Percentiles rank a stretch among this genome's conserved stretches.
These are phyloP conservation scores for Cisticola juncidis DNA, from an alignment of 2,113 vertebrate species.

Conservation along the genomic window DNA sequence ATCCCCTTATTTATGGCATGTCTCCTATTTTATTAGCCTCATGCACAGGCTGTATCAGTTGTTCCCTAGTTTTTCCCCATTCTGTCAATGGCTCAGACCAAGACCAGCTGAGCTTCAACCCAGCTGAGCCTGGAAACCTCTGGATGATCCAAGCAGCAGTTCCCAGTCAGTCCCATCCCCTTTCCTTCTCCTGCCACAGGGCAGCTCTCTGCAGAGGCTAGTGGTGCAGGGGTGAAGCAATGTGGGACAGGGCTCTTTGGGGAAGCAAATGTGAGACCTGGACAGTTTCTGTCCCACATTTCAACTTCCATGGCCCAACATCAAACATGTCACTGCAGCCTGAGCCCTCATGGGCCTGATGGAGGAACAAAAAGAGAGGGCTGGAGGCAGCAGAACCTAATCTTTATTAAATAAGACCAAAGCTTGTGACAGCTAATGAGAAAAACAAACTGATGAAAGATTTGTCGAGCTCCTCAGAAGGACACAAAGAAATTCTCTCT, in stretches of 20 bases:
- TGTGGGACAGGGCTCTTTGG: neutral
- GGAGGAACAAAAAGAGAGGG: constrained; percentile 67
- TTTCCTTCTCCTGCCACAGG: neutral
- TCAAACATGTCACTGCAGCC: constrained; percentile 60
- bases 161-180: neutral
- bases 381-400: constrained; percentile 73
- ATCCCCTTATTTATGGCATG: neutral
- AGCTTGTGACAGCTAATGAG: constrained; percentile 71
- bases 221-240: fast-evolving
- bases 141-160: neutral
- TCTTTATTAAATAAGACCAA: constrained; percentile 78
- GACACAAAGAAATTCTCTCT: constrained; percentile 69
- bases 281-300: constrained; percentile 32
- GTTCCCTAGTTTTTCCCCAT: neutral
- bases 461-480: constrained; percentile 61
- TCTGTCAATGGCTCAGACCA: neutral
- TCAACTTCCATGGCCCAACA: constrained; percentile 20
- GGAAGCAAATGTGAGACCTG: neutral
- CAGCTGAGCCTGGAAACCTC: neutral
- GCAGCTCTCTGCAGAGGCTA: neutral
- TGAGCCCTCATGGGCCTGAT: constrained; percentile 49
- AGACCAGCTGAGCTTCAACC: neutral
- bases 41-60: neutral
- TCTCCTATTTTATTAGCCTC: neutral
- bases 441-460: constrained; percentile 73